Evolutionary conservation across 2,113 vertebrate genomes (phyloP).

Genomic region (Amphilophus citrinellus): DNA sequence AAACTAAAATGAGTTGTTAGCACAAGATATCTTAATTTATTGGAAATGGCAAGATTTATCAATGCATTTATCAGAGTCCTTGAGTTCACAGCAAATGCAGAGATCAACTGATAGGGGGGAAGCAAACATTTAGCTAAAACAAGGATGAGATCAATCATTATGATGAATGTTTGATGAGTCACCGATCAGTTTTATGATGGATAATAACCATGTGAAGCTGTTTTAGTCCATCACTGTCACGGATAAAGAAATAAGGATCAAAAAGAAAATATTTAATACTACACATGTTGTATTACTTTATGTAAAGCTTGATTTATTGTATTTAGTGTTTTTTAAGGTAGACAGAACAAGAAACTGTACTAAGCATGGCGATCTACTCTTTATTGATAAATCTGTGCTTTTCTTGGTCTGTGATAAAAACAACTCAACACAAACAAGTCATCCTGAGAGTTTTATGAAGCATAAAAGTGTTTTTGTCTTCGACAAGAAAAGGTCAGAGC

Average conservation of each 20-base stretch:
- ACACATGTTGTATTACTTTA: accelerated
- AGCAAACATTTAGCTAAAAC: background rate
- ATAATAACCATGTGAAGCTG: background rate
- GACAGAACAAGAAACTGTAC: background rate
- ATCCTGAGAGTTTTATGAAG: no score
- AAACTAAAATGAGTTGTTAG: accelerated
- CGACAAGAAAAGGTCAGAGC: background rate
- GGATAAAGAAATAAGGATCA: background rate
- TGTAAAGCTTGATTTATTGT: no score
- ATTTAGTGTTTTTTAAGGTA: background rate
- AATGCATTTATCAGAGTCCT: background rate
- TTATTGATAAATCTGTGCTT: no score
- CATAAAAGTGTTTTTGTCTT: background rate
- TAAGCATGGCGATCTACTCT: background rate
- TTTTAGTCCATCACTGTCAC: background rate
- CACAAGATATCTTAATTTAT: background rate
- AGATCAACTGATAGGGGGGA: background rate
- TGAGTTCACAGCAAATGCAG: background rate
- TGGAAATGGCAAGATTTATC: background rate
- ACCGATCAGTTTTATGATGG: background rate
- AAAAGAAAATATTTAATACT: background rate
- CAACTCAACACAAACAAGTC: no score
- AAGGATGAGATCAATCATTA: background rate
- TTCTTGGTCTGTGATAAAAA: no score
- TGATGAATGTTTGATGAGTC: background rate